Conservation (phyloP, 1,140 invertebrate genomes). For the Amyelois transitella region DNA sequence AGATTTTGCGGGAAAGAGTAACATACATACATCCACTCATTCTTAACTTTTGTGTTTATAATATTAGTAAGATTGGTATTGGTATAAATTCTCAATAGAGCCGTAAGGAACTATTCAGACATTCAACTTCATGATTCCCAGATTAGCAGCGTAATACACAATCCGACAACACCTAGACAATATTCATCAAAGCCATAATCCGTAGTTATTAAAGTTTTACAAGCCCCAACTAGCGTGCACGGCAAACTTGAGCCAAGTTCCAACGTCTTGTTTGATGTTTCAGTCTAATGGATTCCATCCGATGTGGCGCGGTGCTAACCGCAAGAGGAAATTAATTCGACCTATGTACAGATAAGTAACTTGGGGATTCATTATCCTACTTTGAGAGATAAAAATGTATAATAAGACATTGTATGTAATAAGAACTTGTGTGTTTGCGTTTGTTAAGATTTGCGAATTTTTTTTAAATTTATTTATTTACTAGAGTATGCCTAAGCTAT, state of each 20-base stretch:
- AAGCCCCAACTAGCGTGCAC: not conserved
- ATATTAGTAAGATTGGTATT: too few relatives aligned
- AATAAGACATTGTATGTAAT: not conserved
- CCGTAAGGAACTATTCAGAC: too few relatives aligned
- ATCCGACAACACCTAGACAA: not conserved
- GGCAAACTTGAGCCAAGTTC: slow-evolving; percentile 16
- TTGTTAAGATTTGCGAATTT: not conserved
- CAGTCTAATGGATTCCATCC: slow-evolving; percentile 21
- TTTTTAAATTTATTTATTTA: too few relatives aligned
- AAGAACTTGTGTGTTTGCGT: not conserved
- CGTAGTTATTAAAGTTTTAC: slow-evolving; percentile 1
- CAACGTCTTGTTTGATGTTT: slow-evolving; percentile 31
- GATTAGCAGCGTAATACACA: not conserved
- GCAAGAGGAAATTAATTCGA: slow-evolving; percentile 24
- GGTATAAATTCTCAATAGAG: too few relatives aligned
- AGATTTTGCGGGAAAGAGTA: too few relatives aligned
- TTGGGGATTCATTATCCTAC: not conserved
- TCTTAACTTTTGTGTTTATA: too few relatives aligned
- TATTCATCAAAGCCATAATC: not conserved
- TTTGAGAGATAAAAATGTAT: not conserved
- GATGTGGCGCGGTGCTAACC: slow-evolving; percentile 24
- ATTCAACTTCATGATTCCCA: too few relatives aligned
- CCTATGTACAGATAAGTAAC: slow-evolving; percentile 7
- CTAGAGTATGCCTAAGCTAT: too few relatives aligned
- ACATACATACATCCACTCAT: too few relatives aligned